Percentiles rank a stretch among this genome's conserved stretches.
Conservation (phyloP, 37 sponge, comb jelly and placozoan species). For the Hexactinellida sp. region DNA sequence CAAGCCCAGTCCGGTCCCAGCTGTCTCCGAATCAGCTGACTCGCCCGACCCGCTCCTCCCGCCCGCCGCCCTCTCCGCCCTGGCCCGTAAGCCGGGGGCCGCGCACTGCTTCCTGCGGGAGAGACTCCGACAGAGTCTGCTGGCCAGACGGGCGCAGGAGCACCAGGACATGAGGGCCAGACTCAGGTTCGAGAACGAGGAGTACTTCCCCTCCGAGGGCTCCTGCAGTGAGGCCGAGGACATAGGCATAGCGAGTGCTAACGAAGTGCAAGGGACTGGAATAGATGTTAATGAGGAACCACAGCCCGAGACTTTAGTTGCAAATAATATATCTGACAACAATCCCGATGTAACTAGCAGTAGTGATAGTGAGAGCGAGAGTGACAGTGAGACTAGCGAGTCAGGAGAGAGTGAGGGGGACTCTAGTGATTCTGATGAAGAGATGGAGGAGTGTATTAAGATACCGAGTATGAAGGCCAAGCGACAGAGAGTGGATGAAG, state of each 20-base stretch:
- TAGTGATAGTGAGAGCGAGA: not conserved
- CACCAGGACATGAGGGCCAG: not conserved
- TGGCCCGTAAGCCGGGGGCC: not conserved
- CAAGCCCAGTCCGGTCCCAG: not conserved
- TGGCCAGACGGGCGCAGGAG: not conserved
- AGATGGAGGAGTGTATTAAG: not conserved
- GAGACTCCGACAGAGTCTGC: not conserved
- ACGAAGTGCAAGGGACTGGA: not conserved
- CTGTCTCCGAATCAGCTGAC: not conserved
- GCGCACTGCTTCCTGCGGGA: not conserved
- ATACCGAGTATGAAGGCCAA: not conserved
- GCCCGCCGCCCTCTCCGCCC: not conserved
- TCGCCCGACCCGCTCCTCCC: not conserved
- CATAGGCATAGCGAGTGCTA: not conserved
- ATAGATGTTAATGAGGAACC: not conserved
- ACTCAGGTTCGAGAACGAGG: not conserved
- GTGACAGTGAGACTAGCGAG: not conserved
- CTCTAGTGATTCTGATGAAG: not conserved
- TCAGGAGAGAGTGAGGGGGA: not conserved
- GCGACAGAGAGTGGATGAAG: not conserved
- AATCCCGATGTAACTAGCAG: not conserved
- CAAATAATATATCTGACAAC: not conserved
- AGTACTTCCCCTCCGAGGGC: not conserved
- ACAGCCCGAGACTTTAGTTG: not conserved
- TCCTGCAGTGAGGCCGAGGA: not conserved